phyloP scores from a whole-genome alignment of 2,113 vertebrate genomes.

The Suncus etruscus region DNA sequence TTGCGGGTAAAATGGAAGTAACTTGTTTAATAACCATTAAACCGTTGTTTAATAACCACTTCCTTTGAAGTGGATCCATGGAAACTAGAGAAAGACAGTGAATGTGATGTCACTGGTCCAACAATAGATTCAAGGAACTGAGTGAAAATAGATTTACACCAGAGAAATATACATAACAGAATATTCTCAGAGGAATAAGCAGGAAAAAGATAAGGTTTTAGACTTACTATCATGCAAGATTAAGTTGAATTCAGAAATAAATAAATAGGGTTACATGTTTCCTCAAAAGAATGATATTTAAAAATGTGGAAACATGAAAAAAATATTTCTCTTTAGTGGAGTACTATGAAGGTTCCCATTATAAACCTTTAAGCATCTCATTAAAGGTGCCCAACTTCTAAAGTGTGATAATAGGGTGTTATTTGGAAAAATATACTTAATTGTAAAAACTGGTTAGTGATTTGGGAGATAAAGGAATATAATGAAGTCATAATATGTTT shows the following conservation, averaged over 20 bases:
- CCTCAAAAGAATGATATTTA: not conserved
- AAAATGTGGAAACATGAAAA: too few relatives aligned
- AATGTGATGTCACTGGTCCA: not conserved
- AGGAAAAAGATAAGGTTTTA: not conserved
- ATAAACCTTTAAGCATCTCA: not conserved
- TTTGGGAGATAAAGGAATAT: conserved; percentile 1
- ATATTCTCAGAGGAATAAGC: conserved; percentile 9
- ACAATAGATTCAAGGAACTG: not conserved
- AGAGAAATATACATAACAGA: not conserved
- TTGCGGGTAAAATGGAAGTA: not conserved
- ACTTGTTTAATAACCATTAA: too few relatives aligned
- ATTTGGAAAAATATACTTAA: conserved; percentile 25
- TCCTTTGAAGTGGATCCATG: not conserved
- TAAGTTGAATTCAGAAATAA: not conserved
- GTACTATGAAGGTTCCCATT: not conserved
- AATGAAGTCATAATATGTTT: conserved; percentile 2
- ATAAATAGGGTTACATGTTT: not conserved
- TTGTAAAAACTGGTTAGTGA: conserved; percentile 27
- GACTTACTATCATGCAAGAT: not conserved
- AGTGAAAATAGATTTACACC: not conserved
- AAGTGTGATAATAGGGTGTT: not conserved
- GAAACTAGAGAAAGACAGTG: not conserved
- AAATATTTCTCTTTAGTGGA: not conserved
- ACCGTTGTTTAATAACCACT: too few relatives aligned
- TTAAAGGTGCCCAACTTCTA: too few relatives aligned